Conservation (phyloP, 2,113 vertebrate species). For the Clupea harengus region DNA sequence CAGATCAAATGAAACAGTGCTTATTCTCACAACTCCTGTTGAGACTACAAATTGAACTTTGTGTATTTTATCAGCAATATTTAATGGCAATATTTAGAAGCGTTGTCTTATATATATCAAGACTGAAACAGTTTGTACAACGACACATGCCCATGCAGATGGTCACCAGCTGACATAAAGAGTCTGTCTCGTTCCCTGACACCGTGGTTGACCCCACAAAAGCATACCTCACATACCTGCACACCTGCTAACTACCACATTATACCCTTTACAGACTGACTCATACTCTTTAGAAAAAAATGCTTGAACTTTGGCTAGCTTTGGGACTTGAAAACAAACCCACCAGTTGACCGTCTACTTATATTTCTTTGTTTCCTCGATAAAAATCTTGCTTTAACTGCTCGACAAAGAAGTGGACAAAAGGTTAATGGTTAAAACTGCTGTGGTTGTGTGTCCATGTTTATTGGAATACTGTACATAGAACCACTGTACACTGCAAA, state of each 20-base stretch:
- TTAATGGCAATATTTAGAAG: background rate
- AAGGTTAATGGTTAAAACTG: background rate
- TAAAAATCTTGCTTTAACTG: background rate
- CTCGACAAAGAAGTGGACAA: background rate
- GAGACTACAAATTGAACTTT: background rate
- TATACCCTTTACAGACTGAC: background rate
- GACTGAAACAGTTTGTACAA: background rate
- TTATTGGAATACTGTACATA: background rate
- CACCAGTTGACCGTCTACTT: background rate
- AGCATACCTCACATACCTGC: background rate
- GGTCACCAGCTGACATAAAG: constrained; percentile 1
- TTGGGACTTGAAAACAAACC: background rate
- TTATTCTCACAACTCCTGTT: background rate
- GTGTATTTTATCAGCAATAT: too few relatives aligned
- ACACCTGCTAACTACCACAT: background rate
- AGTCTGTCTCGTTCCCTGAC: background rate
- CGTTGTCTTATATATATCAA: background rate
- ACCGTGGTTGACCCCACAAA: background rate
- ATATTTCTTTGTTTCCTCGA: background rate
- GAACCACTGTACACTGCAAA: too few relatives aligned
- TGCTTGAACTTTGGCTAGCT: background rate
- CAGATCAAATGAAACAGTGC: background rate
- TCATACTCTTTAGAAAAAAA: background rate
- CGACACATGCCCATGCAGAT: background rate
- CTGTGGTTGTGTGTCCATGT: background rate